Percentiles rank a stretch among this genome's conserved stretches.
phyloP scores from a whole-genome alignment of 2,113 vertebrate genomes.

The Bostrychus sinensis region DNA sequence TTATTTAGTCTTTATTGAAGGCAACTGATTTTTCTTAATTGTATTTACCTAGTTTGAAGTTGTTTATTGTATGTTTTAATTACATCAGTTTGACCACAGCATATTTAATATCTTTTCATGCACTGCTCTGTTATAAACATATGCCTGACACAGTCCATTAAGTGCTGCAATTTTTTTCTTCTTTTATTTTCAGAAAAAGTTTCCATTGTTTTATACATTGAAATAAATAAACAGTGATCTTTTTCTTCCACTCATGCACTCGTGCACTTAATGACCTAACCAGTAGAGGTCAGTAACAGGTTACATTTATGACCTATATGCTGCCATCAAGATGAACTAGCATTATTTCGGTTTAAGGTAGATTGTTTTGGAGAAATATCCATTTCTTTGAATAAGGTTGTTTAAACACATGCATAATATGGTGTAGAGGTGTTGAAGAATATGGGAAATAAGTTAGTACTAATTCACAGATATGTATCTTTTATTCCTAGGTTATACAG shows the following conservation, averaged over 20 bases:
- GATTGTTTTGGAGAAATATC: not conserved
- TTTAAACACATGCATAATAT: too few species aligned
- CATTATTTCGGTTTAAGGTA: too few species aligned
- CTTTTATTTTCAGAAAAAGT: not conserved
- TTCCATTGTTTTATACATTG: constrained; percentile 43
- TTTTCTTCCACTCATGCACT: not conserved
- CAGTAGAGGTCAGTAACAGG: constrained; percentile 57
- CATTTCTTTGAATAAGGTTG: not conserved
- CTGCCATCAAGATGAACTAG: too few species aligned
- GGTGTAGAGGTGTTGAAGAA: too few species aligned
- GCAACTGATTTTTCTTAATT: too few species aligned
- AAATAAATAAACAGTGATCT: constrained; percentile 35
- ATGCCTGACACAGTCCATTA: constrained; percentile 29
- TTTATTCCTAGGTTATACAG: too few species aligned
- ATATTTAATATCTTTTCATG: too few species aligned
- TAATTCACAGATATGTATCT: too few species aligned
- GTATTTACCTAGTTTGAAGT: not conserved
- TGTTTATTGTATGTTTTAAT: not conserved
- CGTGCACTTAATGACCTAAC: constrained; percentile 19
- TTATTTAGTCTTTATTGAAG: too few species aligned
- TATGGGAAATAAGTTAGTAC: too few species aligned
- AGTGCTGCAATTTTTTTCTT: constrained; percentile 14
- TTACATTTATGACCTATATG: not conserved
- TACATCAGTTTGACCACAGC: too few species aligned
- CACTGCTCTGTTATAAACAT: not conserved